Percentiles rank a stretch among this genome's conserved stretches.
These are phyloP conservation scores for Tinamus major DNA, from an alignment of 2,797 vertebrate genomes.

Conservation along the genomic window DNA sequence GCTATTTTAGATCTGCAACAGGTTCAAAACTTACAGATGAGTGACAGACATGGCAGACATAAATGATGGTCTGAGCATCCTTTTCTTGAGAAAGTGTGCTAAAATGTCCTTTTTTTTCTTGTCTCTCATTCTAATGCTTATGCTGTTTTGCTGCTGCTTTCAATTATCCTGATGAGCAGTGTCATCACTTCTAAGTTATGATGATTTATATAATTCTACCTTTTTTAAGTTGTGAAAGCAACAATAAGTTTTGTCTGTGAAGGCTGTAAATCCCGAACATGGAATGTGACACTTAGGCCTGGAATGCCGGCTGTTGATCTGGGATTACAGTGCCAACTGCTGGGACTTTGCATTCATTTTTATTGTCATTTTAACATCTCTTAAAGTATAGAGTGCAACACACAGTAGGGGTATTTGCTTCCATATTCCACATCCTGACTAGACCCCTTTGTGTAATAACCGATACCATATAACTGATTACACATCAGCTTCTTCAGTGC, in stretches of 20 bases:
- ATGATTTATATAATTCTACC: not conserved
- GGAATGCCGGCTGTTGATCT: conserved; percentile 31
- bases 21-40: not conserved
- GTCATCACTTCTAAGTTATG: not conserved
- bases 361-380: not conserved
- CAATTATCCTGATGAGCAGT: not conserved
- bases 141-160: not conserved
- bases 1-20: not conserved
- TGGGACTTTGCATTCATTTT: not conserved
- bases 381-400: not conserved
- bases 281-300: not conserved
- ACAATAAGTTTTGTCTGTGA: not conserved
- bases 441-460: not conserved
- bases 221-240: not conserved
- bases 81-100: not conserved
- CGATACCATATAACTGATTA: not conserved
- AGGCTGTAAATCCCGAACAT: not conserved
- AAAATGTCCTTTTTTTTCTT: not conserved
- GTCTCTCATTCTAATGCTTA: not conserved
- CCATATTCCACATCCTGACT: not conserved
- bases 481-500: fast-evolving
- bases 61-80: not conserved
- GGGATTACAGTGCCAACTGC: conserved; percentile 18
- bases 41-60: not conserved
- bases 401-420: not conserved